Percentiles rank a stretch among this genome's conserved stretches.
Evolutionary conservation across 2,888 invertebrate species (phyloP).

Genomic region (Ectemnius lituratus): DNA sequence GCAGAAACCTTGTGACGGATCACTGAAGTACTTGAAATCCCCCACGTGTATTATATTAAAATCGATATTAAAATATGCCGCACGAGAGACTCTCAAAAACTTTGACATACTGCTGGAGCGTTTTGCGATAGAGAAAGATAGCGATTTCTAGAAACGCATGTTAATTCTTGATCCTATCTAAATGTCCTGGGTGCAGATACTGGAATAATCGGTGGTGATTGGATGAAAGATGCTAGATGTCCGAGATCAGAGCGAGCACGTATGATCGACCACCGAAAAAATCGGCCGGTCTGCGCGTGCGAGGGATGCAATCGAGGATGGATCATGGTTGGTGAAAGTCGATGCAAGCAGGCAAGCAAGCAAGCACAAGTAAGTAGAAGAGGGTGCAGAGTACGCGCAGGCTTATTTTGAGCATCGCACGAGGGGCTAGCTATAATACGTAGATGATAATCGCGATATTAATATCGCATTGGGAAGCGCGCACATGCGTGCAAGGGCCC

Average conservation of each 20-base stretch:
- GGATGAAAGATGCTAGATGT: not conserved
- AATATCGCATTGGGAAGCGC: conserved; percentile 78
- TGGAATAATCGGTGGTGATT: not conserved
- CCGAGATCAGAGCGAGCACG: not conserved
- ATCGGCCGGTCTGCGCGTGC: not conserved
- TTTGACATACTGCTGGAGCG: no score
- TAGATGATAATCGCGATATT: conserved; percentile 78
- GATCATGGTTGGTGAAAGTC: conserved; percentile 4
- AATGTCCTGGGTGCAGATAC: not conserved
- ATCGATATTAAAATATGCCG: not conserved
- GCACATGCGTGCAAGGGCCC: conserved; percentile 77
- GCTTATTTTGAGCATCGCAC: conserved; percentile 59
- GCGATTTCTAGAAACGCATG: no score
- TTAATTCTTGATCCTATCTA: no score
- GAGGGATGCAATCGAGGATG: no score
- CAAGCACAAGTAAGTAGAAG: conserved; percentile 24
- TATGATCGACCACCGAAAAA: not conserved
- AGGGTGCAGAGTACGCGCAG: conserved; percentile 30
- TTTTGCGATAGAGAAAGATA: no score
- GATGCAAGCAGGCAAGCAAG: conserved; percentile 27
- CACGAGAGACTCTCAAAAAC: no score
- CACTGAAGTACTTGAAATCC: not conserved
- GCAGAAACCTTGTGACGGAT: conserved; percentile 2
- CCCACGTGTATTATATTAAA: not conserved
- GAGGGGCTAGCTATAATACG: conserved; percentile 73